phyloP scores from a whole-genome alignment of 2,113 vertebrate genomes.

The Phalacrocorax carbo region DNA sequence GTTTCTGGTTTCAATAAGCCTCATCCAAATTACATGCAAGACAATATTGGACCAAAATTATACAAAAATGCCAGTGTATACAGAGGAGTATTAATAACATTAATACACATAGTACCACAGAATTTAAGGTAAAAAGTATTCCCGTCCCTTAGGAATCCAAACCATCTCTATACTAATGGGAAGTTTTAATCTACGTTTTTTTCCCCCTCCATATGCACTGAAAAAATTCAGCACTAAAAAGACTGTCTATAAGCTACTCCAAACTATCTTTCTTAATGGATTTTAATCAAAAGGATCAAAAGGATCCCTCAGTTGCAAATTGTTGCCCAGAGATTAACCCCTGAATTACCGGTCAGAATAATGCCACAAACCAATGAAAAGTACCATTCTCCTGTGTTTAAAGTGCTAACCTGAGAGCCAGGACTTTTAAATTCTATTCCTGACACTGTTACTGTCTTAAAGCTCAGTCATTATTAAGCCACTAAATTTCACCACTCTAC shows the following conservation, averaged over 20 bases:
- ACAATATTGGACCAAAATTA: not conserved
- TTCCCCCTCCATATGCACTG: no score
- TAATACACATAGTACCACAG: not conserved
- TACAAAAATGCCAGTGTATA: not conserved
- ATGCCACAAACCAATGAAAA: not conserved
- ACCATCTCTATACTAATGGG: not conserved
- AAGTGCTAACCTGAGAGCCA: not conserved
- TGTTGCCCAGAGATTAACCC: not conserved
- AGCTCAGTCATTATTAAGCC: not conserved
- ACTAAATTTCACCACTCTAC: not conserved
- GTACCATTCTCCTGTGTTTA: not conserved
- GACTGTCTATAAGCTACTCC: not conserved
- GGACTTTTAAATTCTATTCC: not conserved
- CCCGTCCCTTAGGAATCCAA: not conserved
- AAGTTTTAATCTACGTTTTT: not conserved
- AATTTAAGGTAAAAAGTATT: not conserved
- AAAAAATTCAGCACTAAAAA: not conserved
- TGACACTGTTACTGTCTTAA: not conserved
- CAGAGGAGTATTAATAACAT: not conserved
- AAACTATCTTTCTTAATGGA: not conserved
- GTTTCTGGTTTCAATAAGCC: not conserved
- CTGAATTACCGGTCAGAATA: not conserved
- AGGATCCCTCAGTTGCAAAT: not conserved
- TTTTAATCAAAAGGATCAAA: not conserved
- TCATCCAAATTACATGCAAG: not conserved